Evolutionary conservation across 2,113 vertebrate genomes (phyloP), one percentile per base, ranked within the genome.

Genomic region (Corythoichthys haematopterus): DNA sequence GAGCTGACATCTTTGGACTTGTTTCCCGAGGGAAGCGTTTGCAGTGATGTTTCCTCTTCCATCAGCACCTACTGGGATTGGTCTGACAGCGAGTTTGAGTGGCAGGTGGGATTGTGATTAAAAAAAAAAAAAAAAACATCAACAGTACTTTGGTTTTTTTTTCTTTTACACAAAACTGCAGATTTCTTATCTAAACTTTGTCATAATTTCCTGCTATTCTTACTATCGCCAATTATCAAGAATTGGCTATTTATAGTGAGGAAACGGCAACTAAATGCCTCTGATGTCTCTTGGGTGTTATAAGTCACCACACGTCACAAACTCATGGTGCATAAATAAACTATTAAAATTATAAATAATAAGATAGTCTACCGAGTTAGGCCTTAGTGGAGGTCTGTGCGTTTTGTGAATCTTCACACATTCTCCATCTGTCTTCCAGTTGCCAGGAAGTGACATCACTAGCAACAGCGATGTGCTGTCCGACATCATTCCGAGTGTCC

Each of bases 31-130:
- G 97, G 97, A 3, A 98, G 97, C 1, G 97, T 99, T 55, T 99
- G 97, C 91, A 99, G 97, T 16, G 97, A 99, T 63, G 97, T 99
- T 20, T 99, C 97, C 1, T 99, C 97, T n/a, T 98, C 96, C 35
- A 98, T 99, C 84, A 98, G 95, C 86, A 99, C 96, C 0, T 99
- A 98, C 66, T 99, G 96, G 96, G 97, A 99, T 84, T 99, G 97
- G 97, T 99, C 97, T 11, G 97, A 99, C 89, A 98, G 96, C 0
- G 97, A 99, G 80, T 98, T 99, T 91, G 97, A 99, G 80, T 99
- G 97, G 97, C 97, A 99, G 96, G 97, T 98, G 86, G 84, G 88
- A 79, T 37, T 40, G 57, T 43, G 13, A 43, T 43, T 7, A 43
- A 43, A 8, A 43, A 43, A 43, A 43, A 43, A 12, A 6, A 43